phyloP scores from a whole-genome alignment of 2,797 vertebrate species.

The Monodelphis domestica region DNA sequence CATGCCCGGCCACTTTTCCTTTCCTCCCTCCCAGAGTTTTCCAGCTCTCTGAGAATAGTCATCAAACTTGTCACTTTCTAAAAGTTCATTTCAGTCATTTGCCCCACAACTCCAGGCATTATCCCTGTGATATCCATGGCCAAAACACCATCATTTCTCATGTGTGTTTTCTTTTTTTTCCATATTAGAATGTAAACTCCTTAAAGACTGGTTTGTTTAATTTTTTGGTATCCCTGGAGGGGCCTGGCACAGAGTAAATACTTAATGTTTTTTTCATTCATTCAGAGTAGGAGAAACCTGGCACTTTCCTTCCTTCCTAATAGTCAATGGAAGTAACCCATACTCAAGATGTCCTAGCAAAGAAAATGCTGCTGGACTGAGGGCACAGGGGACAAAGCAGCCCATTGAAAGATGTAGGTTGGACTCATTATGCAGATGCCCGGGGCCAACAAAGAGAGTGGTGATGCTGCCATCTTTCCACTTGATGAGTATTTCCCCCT shows the following conservation, averaged over 20 bases:
- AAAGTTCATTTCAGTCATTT: not conserved
- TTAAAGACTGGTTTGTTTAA: not conserved
- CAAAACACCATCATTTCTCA: no score
- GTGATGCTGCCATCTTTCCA: constrained; percentile 93
- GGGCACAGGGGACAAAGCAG: not conserved
- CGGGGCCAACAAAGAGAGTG: constrained; percentile 87
- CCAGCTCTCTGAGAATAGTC: not conserved
- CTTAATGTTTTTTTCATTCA: not conserved
- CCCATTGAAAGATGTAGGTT: not conserved
- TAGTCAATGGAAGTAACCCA: not conserved
- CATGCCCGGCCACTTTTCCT: not conserved
- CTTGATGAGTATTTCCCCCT: constrained; percentile 91
- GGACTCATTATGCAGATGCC: not conserved
- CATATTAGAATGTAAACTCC: not conserved
- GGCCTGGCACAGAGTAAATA: not conserved
- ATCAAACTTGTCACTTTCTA: not conserved
- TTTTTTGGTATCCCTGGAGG: not conserved
- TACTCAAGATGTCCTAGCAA: no score
- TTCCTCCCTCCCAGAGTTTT: not conserved
- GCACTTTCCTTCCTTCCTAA: not conserved
- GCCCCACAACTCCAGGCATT: not conserved
- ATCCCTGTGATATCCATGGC: not conserved
- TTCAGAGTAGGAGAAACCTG: not conserved
- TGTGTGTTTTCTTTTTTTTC: not conserved
- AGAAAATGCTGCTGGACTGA: not conserved